Conservation (phyloP, 2,888 invertebrate species). For the Himalopsyche tibetana region DNA sequence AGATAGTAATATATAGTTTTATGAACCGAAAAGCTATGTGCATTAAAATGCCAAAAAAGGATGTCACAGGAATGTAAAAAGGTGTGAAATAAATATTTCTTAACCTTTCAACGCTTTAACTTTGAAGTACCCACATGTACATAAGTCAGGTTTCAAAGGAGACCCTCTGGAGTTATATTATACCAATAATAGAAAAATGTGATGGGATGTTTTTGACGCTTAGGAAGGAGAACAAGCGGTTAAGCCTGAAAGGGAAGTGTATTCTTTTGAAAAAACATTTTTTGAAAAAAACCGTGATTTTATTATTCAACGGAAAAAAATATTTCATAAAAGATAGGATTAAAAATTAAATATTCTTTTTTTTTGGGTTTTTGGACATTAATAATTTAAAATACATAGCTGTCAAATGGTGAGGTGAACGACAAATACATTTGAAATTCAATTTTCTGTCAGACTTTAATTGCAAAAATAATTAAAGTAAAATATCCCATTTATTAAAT, state of each 20-base stretch:
- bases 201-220: not conserved
- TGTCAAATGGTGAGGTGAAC: too few species aligned
- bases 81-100: constrained; percentile 25
- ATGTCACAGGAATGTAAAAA: constrained; percentile 5
- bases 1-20: not conserved
- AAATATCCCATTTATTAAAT: too few species aligned
- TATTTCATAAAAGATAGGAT: not conserved
- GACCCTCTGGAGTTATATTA: not conserved
- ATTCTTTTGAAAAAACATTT: not conserved
- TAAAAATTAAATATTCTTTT: constrained; percentile 2
- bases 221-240: not conserved
- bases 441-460: too few species aligned
- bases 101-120: constrained; percentile 11
- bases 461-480: too few species aligned
- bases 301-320: not conserved
- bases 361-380: too few species aligned
- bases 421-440: too few species aligned
- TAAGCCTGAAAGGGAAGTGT: not conserved
- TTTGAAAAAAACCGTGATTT: not conserved
- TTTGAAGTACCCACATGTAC: not conserved
- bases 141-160: not conserved
- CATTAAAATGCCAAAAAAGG: constrained; percentile 18
- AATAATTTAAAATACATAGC: too few species aligned
- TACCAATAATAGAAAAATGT: constrained; percentile 14
- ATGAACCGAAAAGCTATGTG: not conserved